These are phyloP conservation scores for Xenus cinereus DNA, from an alignment of 2,113 vertebrate species.

Conservation along the genomic window DNA sequence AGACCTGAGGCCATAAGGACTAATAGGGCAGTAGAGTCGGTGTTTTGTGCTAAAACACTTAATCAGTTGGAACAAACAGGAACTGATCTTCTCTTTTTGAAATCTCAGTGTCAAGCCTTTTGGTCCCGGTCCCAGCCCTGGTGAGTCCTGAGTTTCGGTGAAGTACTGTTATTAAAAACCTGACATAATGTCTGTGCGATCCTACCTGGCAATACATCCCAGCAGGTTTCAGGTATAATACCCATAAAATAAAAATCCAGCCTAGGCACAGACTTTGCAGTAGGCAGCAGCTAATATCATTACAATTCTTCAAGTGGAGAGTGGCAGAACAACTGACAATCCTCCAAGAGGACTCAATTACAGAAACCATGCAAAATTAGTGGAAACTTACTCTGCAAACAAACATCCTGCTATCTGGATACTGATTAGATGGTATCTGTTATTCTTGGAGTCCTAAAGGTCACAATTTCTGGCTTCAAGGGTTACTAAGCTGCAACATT, in stretches of 20 bases:
- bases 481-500: constrained; percentile 63
- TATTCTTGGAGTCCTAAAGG: constrained; percentile 55
- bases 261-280: not conserved
- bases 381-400: constrained; percentile 62
- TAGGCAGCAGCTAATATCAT: not conserved
- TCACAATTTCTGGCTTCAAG: constrained; percentile 68
- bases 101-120: not conserved
- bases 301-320: not conserved
- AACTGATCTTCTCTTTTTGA: not conserved
- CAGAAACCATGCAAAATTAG: constrained; percentile 51
- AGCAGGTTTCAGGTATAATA: not conserved
- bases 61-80: not conserved
- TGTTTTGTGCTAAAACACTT: not conserved
- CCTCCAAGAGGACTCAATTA: constrained; percentile 20
- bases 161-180: not conserved
- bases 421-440: constrained; percentile 63
- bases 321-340: not conserved
- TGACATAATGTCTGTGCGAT: not conserved
- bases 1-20: not conserved
- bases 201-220: not conserved
- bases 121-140: not conserved
- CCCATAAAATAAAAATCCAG: not conserved
- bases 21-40: not conserved
- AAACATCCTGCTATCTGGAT: constrained; percentile 63
- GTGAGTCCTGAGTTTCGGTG: not conserved